Evolutionary conservation across 2,888 invertebrate genomes (phyloP), one percentile per base, ranked within the genome.

Genomic region (Norana najaformis): DNA sequence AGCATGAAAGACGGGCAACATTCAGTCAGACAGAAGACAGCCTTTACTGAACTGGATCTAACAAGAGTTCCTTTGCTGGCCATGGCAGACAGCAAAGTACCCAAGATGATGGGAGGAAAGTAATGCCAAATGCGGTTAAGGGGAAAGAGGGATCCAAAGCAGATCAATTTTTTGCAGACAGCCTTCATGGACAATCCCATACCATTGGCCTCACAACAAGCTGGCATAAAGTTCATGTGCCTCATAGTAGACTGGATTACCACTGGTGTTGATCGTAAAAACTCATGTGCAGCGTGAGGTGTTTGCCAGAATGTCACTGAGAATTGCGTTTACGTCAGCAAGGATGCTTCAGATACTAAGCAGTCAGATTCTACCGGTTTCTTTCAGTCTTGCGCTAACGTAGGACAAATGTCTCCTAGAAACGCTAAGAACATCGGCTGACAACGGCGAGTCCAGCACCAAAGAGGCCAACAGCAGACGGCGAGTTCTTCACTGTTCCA

Each of bases 401-500:
- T 69, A 30, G n/a, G 69, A 69, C 30, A 53, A 69, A 69, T n/a
- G 69, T 69, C 69, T 69, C 69, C 69, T n/a, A 69, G 69, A 69
- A 69, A 69, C n/a, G 69, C 69, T 69, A n/a, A 30, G 69, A 69
- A 69, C 69, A n/a, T 69, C 69, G n/a, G 69, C 69, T 69, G 69
- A 69, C 30, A 47, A 47, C 69, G 69, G 69, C 69, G n/a, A 69
- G 69, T 69, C 69, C 30, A 69, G 69, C 69, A 69, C 69, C 69
- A 69, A 38, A 88, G 38, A 88, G 34, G 38, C 88, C 23, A 35
- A 88, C 34, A 13, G 88, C 38, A 88, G 38, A 88, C 88, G 34
- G 47, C 30, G 2, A 13, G 69, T 16, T 34, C 37, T 34, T 89
- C 34, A 89, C 88, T 88, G 88, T 85, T 94, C 94, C 37, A 93